Percentiles rank a stretch among this genome's conserved stretches.
Conservation (phyloP, 2,113 vertebrate genomes). For the Progne subis region DNA sequence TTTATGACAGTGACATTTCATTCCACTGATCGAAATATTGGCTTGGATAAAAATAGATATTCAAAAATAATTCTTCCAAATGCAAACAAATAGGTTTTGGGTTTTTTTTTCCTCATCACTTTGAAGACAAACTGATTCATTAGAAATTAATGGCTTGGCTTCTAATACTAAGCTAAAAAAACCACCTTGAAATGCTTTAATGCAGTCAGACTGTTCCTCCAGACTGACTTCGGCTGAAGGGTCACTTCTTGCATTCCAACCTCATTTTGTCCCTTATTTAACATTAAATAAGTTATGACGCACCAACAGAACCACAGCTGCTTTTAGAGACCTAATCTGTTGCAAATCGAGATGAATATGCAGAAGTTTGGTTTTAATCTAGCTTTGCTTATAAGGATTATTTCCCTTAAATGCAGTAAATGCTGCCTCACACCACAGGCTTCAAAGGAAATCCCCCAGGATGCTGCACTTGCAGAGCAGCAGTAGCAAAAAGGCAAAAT, state of each 20-base stretch:
- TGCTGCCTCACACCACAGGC: neutral
- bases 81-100: neutral
- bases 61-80: neutral
- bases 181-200: neutral
- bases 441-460: neutral
- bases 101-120: neutral
- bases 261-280: neutral
- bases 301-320: neutral
- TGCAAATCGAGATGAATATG: neutral
- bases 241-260: neutral
- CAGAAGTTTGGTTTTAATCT: neutral
- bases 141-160: neutral
- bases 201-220: neutral
- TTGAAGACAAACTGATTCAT: neutral
- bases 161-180: neutral
- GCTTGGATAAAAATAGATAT: neutral
- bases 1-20: neutral
- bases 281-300: neutral
- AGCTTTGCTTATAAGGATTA: neutral
- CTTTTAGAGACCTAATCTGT: neutral
- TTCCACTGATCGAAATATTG: neutral
- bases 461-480: neutral
- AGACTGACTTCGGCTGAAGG: neutral
- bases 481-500: neutral
- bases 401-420: neutral